phyloP scores from a whole-genome alignment of 1,140 invertebrate species.

The Chrysomallon squamiferum region DNA sequence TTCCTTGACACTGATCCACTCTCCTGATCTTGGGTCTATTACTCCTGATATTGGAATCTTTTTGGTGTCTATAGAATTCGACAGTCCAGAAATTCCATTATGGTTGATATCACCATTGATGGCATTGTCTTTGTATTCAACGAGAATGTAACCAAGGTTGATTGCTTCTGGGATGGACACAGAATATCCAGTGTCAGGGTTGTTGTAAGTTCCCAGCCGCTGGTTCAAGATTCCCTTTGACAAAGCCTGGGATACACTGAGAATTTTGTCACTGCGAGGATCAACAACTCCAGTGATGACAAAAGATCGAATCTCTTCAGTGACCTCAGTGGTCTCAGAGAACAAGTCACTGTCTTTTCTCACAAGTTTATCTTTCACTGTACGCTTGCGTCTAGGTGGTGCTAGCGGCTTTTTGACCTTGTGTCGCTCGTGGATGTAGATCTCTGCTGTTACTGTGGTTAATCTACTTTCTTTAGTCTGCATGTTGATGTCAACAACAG shows the following conservation, averaged over 20 bases:
- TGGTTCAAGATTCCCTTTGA: conserved; percentile 83
- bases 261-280: conserved; percentile 77
- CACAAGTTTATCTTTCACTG: not conserved
- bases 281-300: conserved; percentile 75
- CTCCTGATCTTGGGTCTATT: conserved; percentile 61
- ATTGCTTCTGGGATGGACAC: conserved; percentile 84
- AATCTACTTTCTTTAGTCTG: conserved; percentile 37
- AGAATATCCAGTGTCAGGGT: conserved; percentile 79
- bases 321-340: conserved; percentile 13
- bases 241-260: conserved; percentile 85
- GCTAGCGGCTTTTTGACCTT: conserved; percentile 26
- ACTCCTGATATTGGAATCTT: conserved; percentile 63
- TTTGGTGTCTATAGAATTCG: conserved; percentile 39
- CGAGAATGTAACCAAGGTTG: conserved; percentile 74
- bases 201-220: conserved; percentile 69
- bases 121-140: conserved; percentile 39
- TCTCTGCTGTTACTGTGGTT: conserved; percentile 37
- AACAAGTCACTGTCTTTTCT: conserved; percentile 1
- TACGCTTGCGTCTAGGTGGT: conserved; percentile 9
- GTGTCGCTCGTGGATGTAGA: conserved; percentile 52
- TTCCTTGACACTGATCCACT: conserved; percentile 57
- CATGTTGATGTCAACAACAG: conserved; percentile 42
- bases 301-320: conserved; percentile 44
- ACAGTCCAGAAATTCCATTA: conserved; percentile 31
- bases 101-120: conserved; percentile 25